Evolutionary conservation across 2,113 vertebrate genomes (phyloP), one percentile per base, ranked within the genome.

Genomic region (Pimephales promelas): DNA sequence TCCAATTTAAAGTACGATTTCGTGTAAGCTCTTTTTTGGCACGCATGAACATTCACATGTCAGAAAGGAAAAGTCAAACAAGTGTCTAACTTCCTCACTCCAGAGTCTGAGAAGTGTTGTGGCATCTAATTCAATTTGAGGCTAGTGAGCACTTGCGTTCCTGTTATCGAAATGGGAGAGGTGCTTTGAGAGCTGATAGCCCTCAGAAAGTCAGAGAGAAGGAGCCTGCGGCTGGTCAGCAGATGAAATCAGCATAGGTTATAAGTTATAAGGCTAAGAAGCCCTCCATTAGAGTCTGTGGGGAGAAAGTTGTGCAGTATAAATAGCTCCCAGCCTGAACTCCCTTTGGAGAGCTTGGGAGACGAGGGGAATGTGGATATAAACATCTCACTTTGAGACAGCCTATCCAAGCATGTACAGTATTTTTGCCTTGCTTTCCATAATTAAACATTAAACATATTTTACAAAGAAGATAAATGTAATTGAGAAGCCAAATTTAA

Each of bases 251-350:
- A 88, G 87, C 84, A 89, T 85, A 83, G 86, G 91, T 85, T 89
- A 92, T 92, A 91, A 91, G 89, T 91, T 49, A 80, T 14, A 80
- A 61, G 57, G 75, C 72, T 75, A 71, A 80, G 52, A 14, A 90
- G 86, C 82, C 89, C 89, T 81, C 91, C 86, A 92, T 94, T 93
- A 92, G 86, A 89, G 90, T 81, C 75, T 87, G 34, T 87, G 47
- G 3, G 84, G 26, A 62, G 52, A 74, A 31, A 84, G 62, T 85
- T 86, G 87, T 66, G 86, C 84, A 87, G 90, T 91, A 93, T 92
- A 94, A 94, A 94, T 93, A 94, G 92, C 92, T 87, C 85, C 80
- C 74, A 90, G 80, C 89, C 90, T 89, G 88, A 92, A 91, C 92
- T 92, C 88, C 82, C 89, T 90, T 89, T 78, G 85, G 90, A 90